Conservation (phyloP, 2,113 vertebrate species). For the Butastur rufipennis region DNA sequence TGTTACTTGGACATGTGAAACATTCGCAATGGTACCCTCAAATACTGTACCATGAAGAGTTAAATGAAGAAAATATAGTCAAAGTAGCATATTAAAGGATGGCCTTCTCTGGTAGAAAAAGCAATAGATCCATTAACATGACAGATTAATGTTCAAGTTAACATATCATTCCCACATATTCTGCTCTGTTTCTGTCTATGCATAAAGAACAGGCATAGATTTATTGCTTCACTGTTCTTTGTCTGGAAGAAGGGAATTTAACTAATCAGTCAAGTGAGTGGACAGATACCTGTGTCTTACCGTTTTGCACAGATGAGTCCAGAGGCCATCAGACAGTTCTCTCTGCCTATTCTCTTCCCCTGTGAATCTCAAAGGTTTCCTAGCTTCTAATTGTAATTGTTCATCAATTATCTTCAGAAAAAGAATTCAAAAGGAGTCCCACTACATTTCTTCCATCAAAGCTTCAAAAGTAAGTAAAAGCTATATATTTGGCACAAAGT, state of each 20-base stretch:
- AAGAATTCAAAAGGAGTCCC: neutral
- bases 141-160: constrained; percentile 12
- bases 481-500: neutral
- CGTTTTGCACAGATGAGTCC: neutral
- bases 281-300: neutral
- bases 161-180: constrained; percentile 18
- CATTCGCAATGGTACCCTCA: neutral
- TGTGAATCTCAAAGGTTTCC: neutral
- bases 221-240: neutral
- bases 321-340: neutral
- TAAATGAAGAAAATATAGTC: neutral
- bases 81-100: neutral
- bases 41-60: neutral
- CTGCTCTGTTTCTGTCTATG: neutral
- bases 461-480: neutral
- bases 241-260: neutral
- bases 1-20: neutral
- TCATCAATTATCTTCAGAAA: neutral
- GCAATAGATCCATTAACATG: neutral
- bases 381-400: neutral
- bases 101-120: neutral
- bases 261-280: neutral
- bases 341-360: neutral
- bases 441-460: neutral
- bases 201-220: neutral